Conservation (phyloP, 1,140 invertebrate species). For the Cepaea nemoralis region DNA sequence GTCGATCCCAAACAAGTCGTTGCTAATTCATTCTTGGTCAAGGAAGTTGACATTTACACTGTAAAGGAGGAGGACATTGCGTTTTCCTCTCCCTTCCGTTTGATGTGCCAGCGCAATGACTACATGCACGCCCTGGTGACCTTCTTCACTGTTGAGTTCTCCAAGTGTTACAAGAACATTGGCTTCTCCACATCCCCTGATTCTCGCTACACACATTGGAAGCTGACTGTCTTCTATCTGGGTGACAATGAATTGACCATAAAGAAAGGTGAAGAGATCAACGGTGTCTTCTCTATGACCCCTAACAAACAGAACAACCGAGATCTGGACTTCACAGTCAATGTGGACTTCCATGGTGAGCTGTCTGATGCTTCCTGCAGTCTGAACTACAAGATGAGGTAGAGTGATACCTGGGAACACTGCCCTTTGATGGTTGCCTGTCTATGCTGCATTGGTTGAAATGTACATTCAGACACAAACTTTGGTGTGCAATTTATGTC, state of each 20-base stretch:
- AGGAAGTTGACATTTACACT: slow-evolving; percentile 97
- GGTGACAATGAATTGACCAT: slow-evolving; percentile 95
- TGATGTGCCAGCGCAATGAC: slow-evolving; percentile 75
- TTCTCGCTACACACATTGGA: slow-evolving; percentile 98
- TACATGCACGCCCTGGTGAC: slow-evolving; percentile 6
- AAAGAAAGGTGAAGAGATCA: slow-evolving; percentile 92
- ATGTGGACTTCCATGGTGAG: slow-evolving; percentile 95
- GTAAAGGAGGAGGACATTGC: slow-evolving; percentile 94
- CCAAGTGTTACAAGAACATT: background rate
- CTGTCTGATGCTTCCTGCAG: slow-evolving; percentile 89
- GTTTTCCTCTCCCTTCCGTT: slow-evolving; percentile 90
- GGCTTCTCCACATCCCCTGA: slow-evolving; percentile 79
- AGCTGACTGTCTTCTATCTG: slow-evolving; percentile 99
- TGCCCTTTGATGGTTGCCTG: no score
- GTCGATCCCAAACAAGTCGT: slow-evolving; percentile 96
- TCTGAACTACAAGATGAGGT: slow-evolving; percentile 97
- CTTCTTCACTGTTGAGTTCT: slow-evolving; percentile 82
- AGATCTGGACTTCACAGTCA: slow-evolving; percentile 95
- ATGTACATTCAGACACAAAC: no score
- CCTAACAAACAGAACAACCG: slow-evolving; percentile 97
- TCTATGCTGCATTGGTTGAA: no score
- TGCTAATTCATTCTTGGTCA: slow-evolving; percentile 78
- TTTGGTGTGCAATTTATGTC: no score
- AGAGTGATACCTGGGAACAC: no score
- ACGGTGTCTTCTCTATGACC: slow-evolving; percentile 90